Evolutionary conservation across 2,797 vertebrate genomes (phyloP), one percentile per base, ranked within the genome.

Genomic region (Danio albolineatus): DNA sequence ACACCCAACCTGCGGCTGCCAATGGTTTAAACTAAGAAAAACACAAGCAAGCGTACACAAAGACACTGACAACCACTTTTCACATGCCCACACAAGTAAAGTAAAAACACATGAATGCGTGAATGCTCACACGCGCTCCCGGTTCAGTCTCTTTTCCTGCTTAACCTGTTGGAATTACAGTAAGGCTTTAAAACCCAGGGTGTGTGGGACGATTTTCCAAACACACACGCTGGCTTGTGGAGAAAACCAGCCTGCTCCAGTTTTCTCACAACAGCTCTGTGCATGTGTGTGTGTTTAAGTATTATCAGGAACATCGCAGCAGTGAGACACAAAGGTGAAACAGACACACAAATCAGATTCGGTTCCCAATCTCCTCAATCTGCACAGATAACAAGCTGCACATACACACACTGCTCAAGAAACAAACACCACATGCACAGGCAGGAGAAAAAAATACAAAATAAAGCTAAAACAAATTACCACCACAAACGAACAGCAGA

Each of bases 91-190:
- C 85, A 85, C 84, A 86, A 79, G 81, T 49, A 78, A 73, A 79
- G 57, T 19, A 76, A 66, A 73, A 74, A 82, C 73, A 81, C 67
- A 83, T 59, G 61, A 75, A 83, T 59, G 64, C 72, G 83, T 72
- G 81, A 78, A 74, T 53, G 81, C 76, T 83, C 81, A 77, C 28
- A 79, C 76, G 61, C 91, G 92, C 91, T 93, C 92, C 92, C 88
- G 91, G 90, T 92, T 92, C 89, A 87, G 87, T 62, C 57, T 89
- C 83, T 86, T 79, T 84, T 85, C 88, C 85, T 87, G 93, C 87
- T 89, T 92, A 93, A 94, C 93, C 93, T 92, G 93, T 94, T 94
- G 92, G 90, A 94, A 93, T 91, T 89, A 91, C 88, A 94, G 91
- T 85, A 87, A 90, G 88, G 90, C 92, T 91, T 89, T 86, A 88